Conservation (phyloP, 2,888 invertebrate species). For the Diadromus collaris region DNA sequence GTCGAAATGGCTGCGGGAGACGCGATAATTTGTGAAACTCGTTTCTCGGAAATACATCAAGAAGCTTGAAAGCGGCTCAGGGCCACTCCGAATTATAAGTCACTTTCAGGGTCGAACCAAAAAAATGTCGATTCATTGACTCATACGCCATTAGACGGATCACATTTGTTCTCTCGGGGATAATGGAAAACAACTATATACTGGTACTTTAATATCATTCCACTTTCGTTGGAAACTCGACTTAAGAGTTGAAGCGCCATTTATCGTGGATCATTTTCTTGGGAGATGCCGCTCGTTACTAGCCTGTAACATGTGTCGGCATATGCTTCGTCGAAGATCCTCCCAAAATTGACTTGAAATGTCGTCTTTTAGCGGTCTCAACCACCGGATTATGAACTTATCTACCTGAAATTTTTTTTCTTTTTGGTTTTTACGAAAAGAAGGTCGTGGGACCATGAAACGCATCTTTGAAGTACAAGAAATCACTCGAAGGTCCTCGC, state of each 20-base stretch:
- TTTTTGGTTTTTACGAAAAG: conserved; percentile 2
- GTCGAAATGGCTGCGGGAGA: conserved; percentile 6
- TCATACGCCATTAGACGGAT: not conserved
- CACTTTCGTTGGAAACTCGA: too few species aligned
- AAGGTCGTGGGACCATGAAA: not conserved
- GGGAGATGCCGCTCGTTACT: not conserved
- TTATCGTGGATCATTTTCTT: too few species aligned
- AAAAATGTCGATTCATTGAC: not conserved
- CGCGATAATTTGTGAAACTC: conserved; percentile 17
- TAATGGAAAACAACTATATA: not conserved
- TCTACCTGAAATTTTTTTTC: not conserved
- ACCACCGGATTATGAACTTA: not conserved
- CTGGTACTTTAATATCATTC: too few species aligned
- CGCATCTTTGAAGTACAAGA: conserved; percentile 58
- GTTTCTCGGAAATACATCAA: not conserved
- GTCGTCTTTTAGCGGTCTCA: not conserved
- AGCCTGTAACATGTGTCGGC: not conserved
- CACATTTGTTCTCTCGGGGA: not conserved
- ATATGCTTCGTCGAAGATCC: not conserved
- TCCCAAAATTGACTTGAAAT: not conserved
- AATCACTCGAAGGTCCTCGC: conserved; percentile 53
- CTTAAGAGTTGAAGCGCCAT: too few species aligned
- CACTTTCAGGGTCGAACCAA: not conserved
- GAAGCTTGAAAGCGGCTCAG: not conserved
- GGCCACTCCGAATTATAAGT: not conserved